Percentiles rank a stretch among this genome's conserved stretches.
phyloP scores from a whole-genome alignment of 2,113 vertebrate species.

The Chamaetylas fuelleborni region DNA sequence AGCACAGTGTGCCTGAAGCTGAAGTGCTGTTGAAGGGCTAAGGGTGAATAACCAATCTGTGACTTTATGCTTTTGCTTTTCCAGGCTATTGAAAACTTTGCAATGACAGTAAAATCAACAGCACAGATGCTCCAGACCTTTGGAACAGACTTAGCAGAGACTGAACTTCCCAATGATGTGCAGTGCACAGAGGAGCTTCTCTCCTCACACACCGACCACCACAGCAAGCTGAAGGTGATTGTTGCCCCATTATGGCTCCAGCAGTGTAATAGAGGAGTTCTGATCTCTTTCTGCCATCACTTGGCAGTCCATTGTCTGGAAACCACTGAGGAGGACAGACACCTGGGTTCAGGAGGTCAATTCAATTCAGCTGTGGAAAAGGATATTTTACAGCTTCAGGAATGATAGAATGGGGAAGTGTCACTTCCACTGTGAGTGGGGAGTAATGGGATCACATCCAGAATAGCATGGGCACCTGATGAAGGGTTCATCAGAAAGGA shows the following conservation, averaged over 20 bases:
- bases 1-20: neutral
- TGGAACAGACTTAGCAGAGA: slow-evolving; percentile 84
- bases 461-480: neutral
- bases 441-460: neutral
- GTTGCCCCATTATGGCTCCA: neutral
- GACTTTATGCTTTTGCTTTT: slow-evolving; percentile 4
- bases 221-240: slow-evolving; percentile 84
- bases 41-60: neutral
- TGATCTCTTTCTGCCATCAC: neutral
- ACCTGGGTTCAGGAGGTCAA: neutral
- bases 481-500: neutral
- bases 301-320: neutral
- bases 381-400: neutral
- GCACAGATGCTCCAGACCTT: slow-evolving; percentile 92
- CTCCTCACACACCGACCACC: slow-evolving; percentile 79
- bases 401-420: neutral
- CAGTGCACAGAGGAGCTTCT: slow-evolving; percentile 89
- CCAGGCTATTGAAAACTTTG: slow-evolving; percentile 95
- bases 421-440: neutral
- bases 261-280: neutral
- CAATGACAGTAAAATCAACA: slow-evolving; percentile 90
- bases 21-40: neutral
- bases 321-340: neutral
- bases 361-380: neutral
- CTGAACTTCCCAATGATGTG: slow-evolving; percentile 88